Evolutionary conservation across 1,140 invertebrate species (phyloP).

Genomic region (Akabosia matsudoensis): DNA sequence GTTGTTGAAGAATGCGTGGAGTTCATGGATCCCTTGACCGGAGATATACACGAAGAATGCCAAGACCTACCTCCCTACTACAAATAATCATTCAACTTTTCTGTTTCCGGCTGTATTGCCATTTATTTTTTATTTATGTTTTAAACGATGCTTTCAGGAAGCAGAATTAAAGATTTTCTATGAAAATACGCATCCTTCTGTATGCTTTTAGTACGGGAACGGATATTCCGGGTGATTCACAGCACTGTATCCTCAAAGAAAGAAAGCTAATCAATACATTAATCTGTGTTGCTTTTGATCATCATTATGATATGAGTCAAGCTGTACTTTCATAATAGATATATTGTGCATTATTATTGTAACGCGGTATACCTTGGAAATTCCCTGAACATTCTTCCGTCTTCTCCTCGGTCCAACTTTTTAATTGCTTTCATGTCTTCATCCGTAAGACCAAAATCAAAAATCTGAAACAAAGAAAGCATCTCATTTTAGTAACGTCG

Average conservation of each 20-base stretch:
- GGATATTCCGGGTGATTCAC: conserved; percentile 11
- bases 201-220: conserved; percentile 6
- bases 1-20: conserved; percentile 8
- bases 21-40: neutral
- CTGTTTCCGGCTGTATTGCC: neutral
- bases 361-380: conserved; percentile 18
- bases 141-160: neutral
- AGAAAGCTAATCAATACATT: neutral
- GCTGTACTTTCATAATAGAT: neutral
- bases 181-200: neutral
- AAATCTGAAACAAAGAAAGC: conserved; percentile 52
- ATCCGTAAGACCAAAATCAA: conserved; percentile 58
- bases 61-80: neutral
- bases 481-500: neutral
- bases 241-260: too few relatives aligned
- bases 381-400: conserved; percentile 58
- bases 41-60: neutral
- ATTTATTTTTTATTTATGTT: neutral
- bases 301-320: conserved; percentile 2
- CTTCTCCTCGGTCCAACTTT: conserved; percentile 59
- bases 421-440: conserved; percentile 57
- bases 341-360: neutral
- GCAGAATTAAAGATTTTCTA: neutral
- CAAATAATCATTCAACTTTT: neutral
- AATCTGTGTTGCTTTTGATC: neutral